phyloP scores from a whole-genome alignment of 2,113 vertebrate genomes.

The Ochotona curzoniae region DNA sequence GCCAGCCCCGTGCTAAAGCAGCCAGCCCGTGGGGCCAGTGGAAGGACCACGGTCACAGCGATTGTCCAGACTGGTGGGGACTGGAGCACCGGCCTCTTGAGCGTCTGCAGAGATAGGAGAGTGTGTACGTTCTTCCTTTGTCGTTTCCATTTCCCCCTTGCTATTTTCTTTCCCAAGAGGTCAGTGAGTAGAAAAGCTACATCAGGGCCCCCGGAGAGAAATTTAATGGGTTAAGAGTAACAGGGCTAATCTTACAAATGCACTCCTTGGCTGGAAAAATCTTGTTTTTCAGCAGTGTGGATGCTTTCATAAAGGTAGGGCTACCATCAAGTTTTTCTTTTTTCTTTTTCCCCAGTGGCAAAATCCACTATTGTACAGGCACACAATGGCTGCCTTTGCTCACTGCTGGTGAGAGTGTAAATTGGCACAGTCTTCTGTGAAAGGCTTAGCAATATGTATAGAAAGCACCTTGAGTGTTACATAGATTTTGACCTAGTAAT shows the following conservation, averaged over 20 bases:
- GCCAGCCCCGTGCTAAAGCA: constrained; percentile 79
- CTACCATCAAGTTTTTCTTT: constrained; percentile 34
- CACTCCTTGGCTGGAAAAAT: background rate
- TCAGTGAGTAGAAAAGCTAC: background rate
- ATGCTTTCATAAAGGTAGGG: constrained; percentile 20
- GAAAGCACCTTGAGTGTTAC: background rate
- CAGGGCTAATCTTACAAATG: background rate
- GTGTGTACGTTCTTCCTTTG: constrained; percentile 83
- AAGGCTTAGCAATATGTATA: background rate
- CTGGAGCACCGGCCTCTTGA: constrained; percentile 89
- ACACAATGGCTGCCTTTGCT: background rate
- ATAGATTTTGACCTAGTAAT: constrained; percentile 19
- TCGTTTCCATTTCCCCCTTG: background rate
- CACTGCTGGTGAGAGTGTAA: background rate
- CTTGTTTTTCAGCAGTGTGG: constrained; percentile 48
- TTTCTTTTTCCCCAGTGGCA: background rate
- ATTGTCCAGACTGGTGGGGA: constrained; percentile 87
- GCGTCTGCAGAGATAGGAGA: constrained; percentile 84
- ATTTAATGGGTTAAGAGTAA: constrained; percentile 35
- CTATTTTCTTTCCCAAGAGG: background rate
- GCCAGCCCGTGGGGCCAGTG: constrained; percentile 82
- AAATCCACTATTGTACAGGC: constrained; percentile 24
- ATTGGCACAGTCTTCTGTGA: background rate
- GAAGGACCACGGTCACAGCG: constrained; percentile 85
- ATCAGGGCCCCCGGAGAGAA: background rate